These are phyloP conservation scores for Nasonia vitripennis DNA, from an alignment of 1,140 invertebrate genomes.

Conservation along the genomic window DNA sequence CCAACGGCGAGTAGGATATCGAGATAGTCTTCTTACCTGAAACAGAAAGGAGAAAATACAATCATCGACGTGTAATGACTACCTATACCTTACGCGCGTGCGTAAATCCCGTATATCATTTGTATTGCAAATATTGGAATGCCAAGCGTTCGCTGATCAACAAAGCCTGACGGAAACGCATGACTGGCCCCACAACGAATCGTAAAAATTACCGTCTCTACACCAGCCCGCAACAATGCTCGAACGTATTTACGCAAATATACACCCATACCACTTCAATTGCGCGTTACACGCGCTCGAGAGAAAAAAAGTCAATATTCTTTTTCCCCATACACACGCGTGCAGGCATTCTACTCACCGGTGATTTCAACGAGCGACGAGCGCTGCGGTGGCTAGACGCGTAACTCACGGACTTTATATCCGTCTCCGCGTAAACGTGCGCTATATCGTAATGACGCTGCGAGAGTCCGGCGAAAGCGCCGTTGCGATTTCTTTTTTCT, in stretches of 20 bases:
- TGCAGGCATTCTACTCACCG: constrained; percentile 55
- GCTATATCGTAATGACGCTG: background rate
- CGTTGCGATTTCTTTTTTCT: background rate
- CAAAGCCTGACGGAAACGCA: constrained; percentile 53
- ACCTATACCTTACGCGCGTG: background rate
- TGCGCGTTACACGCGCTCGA: background rate
- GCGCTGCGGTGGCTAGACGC: constrained; percentile 50
- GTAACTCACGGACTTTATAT: constrained; percentile 34
- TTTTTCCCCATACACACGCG: constrained; percentile 21
- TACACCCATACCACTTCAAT: background rate
- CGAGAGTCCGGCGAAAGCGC: background rate
- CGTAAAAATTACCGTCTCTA: constrained; percentile 19
- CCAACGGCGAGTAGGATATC: background rate
- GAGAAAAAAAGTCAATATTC: background rate
- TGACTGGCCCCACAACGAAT: constrained; percentile 50
- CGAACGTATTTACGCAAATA: background rate
- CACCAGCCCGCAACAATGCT: constrained; percentile 6
- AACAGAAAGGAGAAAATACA: constrained; percentile 11
- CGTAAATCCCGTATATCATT: background rate
- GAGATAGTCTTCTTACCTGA: constrained; percentile 33
- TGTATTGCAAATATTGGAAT: constrained; percentile 1
- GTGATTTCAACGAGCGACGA: constrained; percentile 56
- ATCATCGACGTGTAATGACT: background rate
- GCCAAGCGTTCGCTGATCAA: constrained; percentile 19
- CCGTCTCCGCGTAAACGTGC: constrained; percentile 11